Percentiles rank a stretch among this genome's conserved stretches.
phyloP scores from a whole-genome alignment of 1,140 invertebrate genomes.

The Periplaneta americana region DNA sequence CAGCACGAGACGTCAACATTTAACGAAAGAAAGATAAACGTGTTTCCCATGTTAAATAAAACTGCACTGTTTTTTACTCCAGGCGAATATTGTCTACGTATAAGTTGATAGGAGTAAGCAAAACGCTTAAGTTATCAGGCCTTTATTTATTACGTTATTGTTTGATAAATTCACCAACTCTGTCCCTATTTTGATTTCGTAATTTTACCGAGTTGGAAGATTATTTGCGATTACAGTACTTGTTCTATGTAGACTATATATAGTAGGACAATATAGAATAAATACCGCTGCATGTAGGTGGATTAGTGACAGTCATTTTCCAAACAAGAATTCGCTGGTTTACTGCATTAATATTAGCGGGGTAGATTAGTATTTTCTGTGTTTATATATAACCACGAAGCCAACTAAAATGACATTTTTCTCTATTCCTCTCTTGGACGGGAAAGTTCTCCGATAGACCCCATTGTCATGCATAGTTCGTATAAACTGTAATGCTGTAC shows the following conservation, averaged over 20 bases:
- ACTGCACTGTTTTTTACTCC: too few relatives aligned
- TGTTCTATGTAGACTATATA: not conserved
- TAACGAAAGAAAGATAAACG: too few relatives aligned
- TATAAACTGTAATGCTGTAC: too few relatives aligned
- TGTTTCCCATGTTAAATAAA: too few relatives aligned
- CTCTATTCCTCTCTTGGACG: too few relatives aligned
- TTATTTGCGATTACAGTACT: not conserved
- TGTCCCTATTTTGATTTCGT: not conserved
- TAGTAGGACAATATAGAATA: not conserved
- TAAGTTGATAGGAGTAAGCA: too few relatives aligned
- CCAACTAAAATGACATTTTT: not conserved
- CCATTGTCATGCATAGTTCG: not conserved
- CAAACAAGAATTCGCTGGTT: not conserved
- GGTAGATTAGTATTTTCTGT: not conserved
- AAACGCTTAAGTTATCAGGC: too few relatives aligned
- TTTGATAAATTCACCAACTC: too few relatives aligned
- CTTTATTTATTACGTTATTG: too few relatives aligned
- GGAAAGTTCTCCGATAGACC: not conserved
- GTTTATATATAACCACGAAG: not conserved
- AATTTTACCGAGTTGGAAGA: not conserved
- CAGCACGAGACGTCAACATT: too few relatives aligned
- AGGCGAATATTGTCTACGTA: too few relatives aligned
- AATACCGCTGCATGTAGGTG: not conserved
- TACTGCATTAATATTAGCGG: not conserved
- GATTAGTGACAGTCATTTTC: not conserved